Conservation (phyloP, 2,797 vertebrate genomes). For the Esox lucius region DNA sequence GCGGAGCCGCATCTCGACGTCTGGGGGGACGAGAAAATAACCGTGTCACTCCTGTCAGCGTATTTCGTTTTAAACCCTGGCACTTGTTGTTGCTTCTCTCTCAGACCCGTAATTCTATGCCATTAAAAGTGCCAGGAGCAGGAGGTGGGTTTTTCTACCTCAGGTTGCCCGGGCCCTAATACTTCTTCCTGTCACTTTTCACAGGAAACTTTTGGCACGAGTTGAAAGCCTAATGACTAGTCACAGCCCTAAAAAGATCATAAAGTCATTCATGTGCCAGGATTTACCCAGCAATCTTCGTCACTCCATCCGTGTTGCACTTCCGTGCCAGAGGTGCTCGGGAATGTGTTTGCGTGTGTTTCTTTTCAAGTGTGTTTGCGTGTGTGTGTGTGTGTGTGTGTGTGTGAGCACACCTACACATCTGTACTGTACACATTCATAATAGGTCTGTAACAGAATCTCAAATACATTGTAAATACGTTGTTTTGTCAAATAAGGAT, state of each 20-base stretch:
- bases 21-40: conserved; percentile 77
- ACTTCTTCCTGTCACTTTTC: conserved; percentile 81
- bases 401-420: conserved; percentile 9
- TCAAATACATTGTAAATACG: conserved; percentile 23
- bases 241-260: conserved; percentile 90
- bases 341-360: conserved; percentile 33
- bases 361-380: conserved; percentile 13
- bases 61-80: conserved; percentile 85
- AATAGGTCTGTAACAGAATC: neutral
- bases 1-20: conserved; percentile 54
- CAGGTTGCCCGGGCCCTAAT: conserved; percentile 75
- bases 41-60: conserved; percentile 79
- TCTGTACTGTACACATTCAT: neutral
- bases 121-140: conserved; percentile 80
- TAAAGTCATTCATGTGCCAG: conserved; percentile 96
- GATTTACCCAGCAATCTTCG: conserved; percentile 91
- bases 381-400: conserved; percentile 32
- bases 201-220: conserved; percentile 85
- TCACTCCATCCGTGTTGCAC: conserved; percentile 87
- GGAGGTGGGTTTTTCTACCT: conserved; percentile 63
- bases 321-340: conserved; percentile 71
- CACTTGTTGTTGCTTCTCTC: conserved; percentile 76
- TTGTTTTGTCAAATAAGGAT: conserved; percentile 38
- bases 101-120: conserved; percentile 85
- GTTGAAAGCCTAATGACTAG: conserved; percentile 94